Evolutionary conservation across 2,113 vertebrate genomes (phyloP).

Genomic region (Phylloscopus trochilus): DNA sequence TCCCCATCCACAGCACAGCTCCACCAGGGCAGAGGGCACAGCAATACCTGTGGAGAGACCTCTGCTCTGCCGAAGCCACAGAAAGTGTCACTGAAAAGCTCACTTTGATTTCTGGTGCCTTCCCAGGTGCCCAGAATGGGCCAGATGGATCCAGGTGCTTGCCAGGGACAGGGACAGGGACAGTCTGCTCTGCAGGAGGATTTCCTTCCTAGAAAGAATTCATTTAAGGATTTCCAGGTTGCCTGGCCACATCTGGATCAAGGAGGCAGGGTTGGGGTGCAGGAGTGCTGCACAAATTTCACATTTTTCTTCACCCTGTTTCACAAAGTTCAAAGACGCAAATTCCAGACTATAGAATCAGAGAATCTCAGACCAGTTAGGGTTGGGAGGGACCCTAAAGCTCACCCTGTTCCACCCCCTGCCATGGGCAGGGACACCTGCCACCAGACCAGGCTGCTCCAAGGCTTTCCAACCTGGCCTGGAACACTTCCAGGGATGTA

Average conservation of each 20-base stretch:
- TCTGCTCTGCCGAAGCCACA: neutral
- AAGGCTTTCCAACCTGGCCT: neutral
- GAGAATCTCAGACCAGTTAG: neutral
- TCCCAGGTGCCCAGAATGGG: accelerated
- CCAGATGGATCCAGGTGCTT: neutral
- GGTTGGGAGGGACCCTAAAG: neutral
- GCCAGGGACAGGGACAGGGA: neutral
- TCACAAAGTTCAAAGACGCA: neutral
- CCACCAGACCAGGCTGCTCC: neutral
- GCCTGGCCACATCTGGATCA: no score
- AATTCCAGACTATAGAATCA: neutral
- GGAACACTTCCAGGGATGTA: neutral
- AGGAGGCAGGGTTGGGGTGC: accelerated
- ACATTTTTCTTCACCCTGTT: neutral
- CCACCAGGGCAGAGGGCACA: neutral
- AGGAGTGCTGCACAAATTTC: accelerated
- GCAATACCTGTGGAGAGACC: neutral
- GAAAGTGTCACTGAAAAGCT: accelerated
- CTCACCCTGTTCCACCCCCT: neutral
- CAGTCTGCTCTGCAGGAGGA: neutral
- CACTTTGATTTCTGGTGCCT: accelerated
- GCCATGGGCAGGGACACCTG: neutral
- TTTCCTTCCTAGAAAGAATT: neutral
- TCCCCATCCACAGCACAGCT: accelerated
- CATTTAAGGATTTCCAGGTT: neutral